Evolutionary conservation across 1,140 invertebrate species (phyloP), one percentile per base, ranked within the genome.

Genomic region (Sinella curviseta): DNA sequence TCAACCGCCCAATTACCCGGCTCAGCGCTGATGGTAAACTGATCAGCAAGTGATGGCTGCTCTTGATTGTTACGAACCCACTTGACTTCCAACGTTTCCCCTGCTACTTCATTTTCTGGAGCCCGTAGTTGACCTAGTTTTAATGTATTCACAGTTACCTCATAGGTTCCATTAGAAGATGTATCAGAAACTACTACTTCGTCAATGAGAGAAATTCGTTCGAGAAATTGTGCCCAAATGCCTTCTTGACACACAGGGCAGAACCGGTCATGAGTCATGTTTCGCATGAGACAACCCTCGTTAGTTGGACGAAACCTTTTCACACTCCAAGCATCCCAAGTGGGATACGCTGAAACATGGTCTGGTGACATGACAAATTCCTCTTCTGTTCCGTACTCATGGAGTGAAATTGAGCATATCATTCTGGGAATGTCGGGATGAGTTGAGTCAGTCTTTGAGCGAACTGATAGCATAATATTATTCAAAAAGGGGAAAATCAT

Each of bases 211-310:
- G 80, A 81, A 30, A 83, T 73, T 20, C 77, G n/a, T 57, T 80
- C 36, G 4, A 83, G 57, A 55, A 83, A 83, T 77, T 83, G 73
- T 34, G 75, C 67, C 82, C 82, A 83, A 76, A 83, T 83, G 20
- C 80, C 80, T 77, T 83, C 82, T 36, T 80, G 76, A 70, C 82
- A 83, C 0, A 83, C 55, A 17, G 60, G 28, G 54, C 82, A 83
- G 24, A 83, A 80, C 0, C 17, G 17, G 74, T 36, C 14, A n/a
- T 78, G 74, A 3, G 78, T 83, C 80, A 83, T 83, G 39, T 83
- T 83, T 48, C 82, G 33, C 82, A 83, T 83, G 0, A 83, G 39
- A 65, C 82, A 83, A 0, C 78, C 78, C n/a, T 67, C 82, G 55
- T 80, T 81, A 4, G 80, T 81, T 4, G 82, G 82, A 26, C 82